Base-by-base conservation (phyloP, 2,888 invertebrate genomes). In the Apotomis betuletana region DNA sequence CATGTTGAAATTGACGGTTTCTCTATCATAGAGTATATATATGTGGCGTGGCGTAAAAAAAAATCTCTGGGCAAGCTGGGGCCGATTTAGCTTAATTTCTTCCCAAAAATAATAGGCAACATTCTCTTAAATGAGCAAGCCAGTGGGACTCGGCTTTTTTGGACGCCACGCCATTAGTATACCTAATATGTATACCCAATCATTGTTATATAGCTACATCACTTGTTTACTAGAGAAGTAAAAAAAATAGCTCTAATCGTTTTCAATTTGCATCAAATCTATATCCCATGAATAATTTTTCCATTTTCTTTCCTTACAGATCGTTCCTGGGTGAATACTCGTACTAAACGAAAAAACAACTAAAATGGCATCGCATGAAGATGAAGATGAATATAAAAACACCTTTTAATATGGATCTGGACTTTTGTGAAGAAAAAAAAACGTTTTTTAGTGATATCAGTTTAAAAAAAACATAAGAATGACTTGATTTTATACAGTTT, bases 351-450 rank as follows among this genome's bases (percentile, higher is more conserved):
- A 63, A 55, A 74, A 84, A 85, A 80, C 90, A 80, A 76, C 71
- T 78, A 77, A 77, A 80, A 79, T 69, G 88, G 87, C 74, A 82
- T 89, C 72, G 89, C 88, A 79, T 87, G 83, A 87, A 70, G 67
- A 73, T 77, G 76, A 79, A 82, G 73, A 78, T 78, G 77, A 78
- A 57, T 36, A 65, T 10, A 55, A 54, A 46, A 36, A 62, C 8
- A 65, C 8, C 46, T 9, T 54, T 27, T 57, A 65, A 57, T 65
- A 27, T 55, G 55, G 27, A 46, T 46, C 15, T 4, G 12, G 5
- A 54, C 15, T 54, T 44, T 52, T 9, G 62, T 64, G 5, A 46
- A 57, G 9, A 57, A 27, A 65, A 57, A 3, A 41, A 41, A 41
- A 6, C 55, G 27, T 55, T 10, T 38, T 12, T 63, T 52, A 13